phyloP scores from a whole-genome alignment of 2,113 vertebrate species.

The Tricholaema leucomelas region DNA sequence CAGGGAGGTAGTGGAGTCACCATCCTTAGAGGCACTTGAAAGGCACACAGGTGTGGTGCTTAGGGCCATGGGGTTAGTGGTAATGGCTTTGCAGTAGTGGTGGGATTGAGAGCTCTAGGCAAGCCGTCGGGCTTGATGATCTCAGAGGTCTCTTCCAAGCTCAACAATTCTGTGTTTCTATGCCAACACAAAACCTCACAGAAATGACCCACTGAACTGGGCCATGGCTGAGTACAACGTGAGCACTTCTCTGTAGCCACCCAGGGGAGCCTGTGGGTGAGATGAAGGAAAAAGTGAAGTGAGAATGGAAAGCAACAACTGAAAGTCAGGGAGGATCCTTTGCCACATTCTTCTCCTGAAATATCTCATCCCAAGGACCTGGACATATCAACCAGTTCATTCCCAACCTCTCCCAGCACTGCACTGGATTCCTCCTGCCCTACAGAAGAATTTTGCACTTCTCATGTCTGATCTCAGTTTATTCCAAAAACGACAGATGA shows the following conservation, averaged over 20 bases:
- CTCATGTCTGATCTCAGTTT: conserved; percentile 10
- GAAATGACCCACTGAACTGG: background rate
- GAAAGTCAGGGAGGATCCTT: background rate
- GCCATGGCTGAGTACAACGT: background rate
- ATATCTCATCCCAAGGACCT: background rate
- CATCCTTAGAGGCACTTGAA: no score
- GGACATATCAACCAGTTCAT: background rate
- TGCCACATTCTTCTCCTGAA: rapidly evolving
- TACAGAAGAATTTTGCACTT: background rate
- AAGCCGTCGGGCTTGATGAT: no score
- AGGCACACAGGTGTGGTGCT: no score
- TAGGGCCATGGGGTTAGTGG: no score
- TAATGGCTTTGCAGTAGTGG: no score
- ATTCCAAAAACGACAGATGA: conserved; percentile 50
- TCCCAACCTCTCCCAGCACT: background rate
- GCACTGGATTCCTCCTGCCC: background rate
- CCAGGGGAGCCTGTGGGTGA: rapidly evolving
- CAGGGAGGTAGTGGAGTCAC: no score
- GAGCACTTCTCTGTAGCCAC: background rate
- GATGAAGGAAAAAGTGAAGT: background rate
- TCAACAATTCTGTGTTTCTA: no score
- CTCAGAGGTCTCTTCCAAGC: no score
- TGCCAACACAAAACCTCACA: background rate
- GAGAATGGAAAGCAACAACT: background rate
- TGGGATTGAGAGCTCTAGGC: no score